A percentile compares a stretch with the other conserved stretches of the same genome.
phyloP scores from a whole-genome alignment of 2,113 vertebrate genomes.

The Epinephelus lanceolatus region DNA sequence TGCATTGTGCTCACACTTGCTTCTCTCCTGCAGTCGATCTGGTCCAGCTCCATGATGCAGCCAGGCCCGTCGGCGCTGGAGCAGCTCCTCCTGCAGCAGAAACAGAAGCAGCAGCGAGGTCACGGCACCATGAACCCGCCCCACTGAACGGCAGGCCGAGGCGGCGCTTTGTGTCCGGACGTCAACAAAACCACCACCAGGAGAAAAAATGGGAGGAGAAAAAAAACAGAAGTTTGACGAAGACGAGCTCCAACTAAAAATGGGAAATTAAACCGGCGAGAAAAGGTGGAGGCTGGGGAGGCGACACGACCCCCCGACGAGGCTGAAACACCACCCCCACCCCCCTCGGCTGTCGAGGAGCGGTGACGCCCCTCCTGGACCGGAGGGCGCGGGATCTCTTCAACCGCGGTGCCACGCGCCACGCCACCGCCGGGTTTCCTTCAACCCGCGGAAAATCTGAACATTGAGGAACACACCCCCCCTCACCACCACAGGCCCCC shows the following conservation, averaged over 20 bases:
- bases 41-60: conserved; percentile 99
- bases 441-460: conserved; percentile 54
- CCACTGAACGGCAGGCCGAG: conserved; percentile 88
- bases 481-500: conserved; percentile 80
- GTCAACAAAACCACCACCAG: conserved; percentile 54
- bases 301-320: conserved; percentile 65
- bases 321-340: conserved; percentile 77
- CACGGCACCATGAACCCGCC: conserved; percentile 98
- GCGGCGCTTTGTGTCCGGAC: conserved; percentile 83
- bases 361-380: conserved; percentile 86
- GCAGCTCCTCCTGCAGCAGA: conserved; percentile 99
- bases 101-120: conserved; percentile 98
- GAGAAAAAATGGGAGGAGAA: conserved; percentile 56
- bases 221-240: conserved; percentile 68
- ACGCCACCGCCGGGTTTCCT: conserved; percentile 48
- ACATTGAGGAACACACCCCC: conserved; percentile 72
- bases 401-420: conserved; percentile 86
- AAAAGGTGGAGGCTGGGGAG: conserved; percentile 91
- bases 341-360: conserved; percentile 73
- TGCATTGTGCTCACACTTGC: too few relatives aligned
- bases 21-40: conserved; percentile 90
- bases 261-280: conserved; percentile 77
- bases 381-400: conserved; percentile 89
- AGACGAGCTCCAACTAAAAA: conserved; percentile 76
- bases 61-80: conserved; percentile 98